Evolutionary conservation across 2,888 invertebrate genomes (phyloP).

Genomic region (Amphipyra berbera): DNA sequence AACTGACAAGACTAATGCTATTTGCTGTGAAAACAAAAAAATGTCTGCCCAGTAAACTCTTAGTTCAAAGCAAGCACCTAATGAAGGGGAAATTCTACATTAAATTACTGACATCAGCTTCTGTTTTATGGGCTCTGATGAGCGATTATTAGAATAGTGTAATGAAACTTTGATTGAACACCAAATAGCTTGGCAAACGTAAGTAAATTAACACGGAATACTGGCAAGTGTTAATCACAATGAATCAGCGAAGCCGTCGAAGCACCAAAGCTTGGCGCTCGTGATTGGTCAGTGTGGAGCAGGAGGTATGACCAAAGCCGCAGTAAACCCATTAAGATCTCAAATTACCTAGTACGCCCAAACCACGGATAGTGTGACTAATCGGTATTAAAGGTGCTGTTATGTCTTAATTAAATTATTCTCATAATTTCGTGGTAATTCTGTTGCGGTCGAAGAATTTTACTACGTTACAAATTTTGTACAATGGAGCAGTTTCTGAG

Average conservation of each 20-base stretch:
- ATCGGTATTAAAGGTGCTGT: constrained; percentile 87
- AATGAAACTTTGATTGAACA: constrained; percentile 60
- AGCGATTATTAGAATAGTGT: constrained; percentile 52
- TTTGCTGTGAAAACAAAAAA: constrained; percentile 58
- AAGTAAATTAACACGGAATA: constrained; percentile 71
- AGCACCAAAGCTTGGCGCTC: constrained; percentile 64
- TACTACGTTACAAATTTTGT: constrained; percentile 85
- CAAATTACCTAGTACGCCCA: constrained; percentile 88
- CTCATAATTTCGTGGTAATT: constrained; percentile 81
- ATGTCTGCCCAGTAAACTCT: constrained; percentile 46
- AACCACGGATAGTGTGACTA: constrained; percentile 87
- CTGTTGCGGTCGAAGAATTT: constrained; percentile 81
- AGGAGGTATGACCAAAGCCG: constrained; percentile 84
- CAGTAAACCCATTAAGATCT: constrained; percentile 84
- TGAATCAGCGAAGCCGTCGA: constrained; percentile 82
- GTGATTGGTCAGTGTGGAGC: constrained; percentile 81
- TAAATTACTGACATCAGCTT: constrained; percentile 61
- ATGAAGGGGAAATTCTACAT: constrained; percentile 53
- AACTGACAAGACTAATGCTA: constrained; percentile 56
- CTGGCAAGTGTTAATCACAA: constrained; percentile 78
- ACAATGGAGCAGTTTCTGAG: constrained; percentile 83
- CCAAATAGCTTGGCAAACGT: constrained; percentile 54
- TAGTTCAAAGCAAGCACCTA: constrained; percentile 56
- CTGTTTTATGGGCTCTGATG: constrained; percentile 65
- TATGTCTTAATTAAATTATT: constrained; percentile 89